Percentiles rank a stretch among this genome's conserved stretches.
Conservation (phyloP, 2,888 invertebrate genomes). For the Cistogaster globosa region DNA sequence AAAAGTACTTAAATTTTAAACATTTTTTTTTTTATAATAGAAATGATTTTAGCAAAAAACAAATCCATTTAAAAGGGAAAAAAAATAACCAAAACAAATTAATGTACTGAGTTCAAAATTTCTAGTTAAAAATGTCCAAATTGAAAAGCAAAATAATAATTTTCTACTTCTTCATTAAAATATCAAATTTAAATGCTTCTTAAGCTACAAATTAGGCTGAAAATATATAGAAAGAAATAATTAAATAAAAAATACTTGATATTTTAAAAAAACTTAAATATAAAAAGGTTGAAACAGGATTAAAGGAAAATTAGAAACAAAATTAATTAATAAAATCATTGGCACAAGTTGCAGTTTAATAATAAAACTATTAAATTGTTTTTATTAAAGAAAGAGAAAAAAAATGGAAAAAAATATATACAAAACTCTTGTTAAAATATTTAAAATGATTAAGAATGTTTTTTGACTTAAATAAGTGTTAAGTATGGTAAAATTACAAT, state of each 20-base stretch:
- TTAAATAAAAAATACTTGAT: conserved; percentile 54
- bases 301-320: conserved; percentile 37
- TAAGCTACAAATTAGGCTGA: conserved; percentile 80
- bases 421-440: conserved; percentile 48
- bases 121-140: conserved; percentile 10
- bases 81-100: not conserved
- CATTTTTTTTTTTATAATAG: not conserved
- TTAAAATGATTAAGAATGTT: conserved; percentile 1
- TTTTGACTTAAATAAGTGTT: not conserved
- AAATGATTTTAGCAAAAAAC: conserved; percentile 36
- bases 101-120: not conserved
- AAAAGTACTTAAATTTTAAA: conserved; percentile 30
- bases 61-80: not conserved
- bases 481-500: not conserved
- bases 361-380: conserved; percentile 12
- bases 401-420: conserved; percentile 58
- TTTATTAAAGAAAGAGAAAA: no score
- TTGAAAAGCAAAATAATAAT: conserved; percentile 6
- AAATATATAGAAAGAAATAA: conserved; percentile 77
- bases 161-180: conserved; percentile 11
- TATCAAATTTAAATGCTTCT: conserved; percentile 67
- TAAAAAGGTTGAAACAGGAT: conserved; percentile 23
- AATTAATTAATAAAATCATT: conserved; percentile 78
- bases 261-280: conserved; percentile 20
- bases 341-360: conserved; percentile 82